Conservation (phyloP, 2,888 invertebrate species). For the Crocallis elinguaria region DNA sequence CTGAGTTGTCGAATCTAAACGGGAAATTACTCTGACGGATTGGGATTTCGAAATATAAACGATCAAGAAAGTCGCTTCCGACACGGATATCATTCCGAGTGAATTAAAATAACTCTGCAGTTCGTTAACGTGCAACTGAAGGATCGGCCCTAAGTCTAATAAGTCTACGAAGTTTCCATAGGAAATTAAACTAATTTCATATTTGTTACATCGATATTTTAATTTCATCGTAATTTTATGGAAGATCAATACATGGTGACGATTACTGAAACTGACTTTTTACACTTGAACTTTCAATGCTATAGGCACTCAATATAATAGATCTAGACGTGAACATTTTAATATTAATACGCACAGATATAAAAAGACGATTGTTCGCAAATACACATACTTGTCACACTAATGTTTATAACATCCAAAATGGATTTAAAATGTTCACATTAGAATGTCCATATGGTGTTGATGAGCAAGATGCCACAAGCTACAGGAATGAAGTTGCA, state of each 20-base stretch:
- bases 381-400: conserved; percentile 74
- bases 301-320: conserved; percentile 85
- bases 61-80: too few species aligned
- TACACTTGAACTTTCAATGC: conserved; percentile 83
- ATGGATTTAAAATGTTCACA: conserved; percentile 79
- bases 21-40: too few species aligned
- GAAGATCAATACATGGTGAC: conserved; percentile 85
- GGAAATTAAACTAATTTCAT: conserved; percentile 71
- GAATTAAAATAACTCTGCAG: too few species aligned
- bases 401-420: conserved; percentile 76
- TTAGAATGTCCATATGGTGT: conserved; percentile 69
- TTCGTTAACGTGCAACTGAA: too few species aligned
- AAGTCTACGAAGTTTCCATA: conserved; percentile 4
- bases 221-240: conserved; percentile 85
- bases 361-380: conserved; percentile 75
- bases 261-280: conserved; percentile 83
- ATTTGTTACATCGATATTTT: conserved; percentile 84
- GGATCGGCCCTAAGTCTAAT: too few species aligned
- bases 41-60: too few species aligned
- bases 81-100: too few species aligned
- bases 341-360: conserved; percentile 78
- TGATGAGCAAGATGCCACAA: conserved; percentile 68
- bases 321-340: conserved; percentile 83
- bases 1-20: too few species aligned
- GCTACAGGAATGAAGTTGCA: conserved; percentile 74